A percentile compares a stretch with the other conserved stretches of the same genome.
phyloP scores from a whole-genome alignment of 1,140 invertebrate genomes.

The Ips typographus region DNA sequence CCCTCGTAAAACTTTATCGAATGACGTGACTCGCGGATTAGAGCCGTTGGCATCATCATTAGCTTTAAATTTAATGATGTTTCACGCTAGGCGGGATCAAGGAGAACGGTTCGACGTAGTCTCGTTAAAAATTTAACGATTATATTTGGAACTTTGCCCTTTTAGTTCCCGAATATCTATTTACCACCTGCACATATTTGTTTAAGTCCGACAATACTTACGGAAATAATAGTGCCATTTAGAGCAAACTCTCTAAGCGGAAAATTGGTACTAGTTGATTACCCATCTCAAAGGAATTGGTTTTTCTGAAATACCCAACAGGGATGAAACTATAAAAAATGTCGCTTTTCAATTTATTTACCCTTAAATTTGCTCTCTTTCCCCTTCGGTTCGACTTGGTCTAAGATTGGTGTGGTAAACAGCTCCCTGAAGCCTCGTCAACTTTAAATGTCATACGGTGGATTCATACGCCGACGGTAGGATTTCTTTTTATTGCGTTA shows the following conservation, averaged over 20 bases:
- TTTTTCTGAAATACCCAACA: slow-evolving; percentile 26
- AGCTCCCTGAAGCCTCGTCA: slow-evolving; percentile 48
- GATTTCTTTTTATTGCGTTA: not conserved
- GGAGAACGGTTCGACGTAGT: slow-evolving; percentile 42
- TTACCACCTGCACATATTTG: not conserved
- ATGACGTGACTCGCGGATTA: slow-evolving; percentile 31
- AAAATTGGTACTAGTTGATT: not conserved
- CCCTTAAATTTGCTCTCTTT: slow-evolving; percentile 46
- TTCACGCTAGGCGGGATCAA: slow-evolving; percentile 48
- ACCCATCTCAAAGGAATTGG: slow-evolving; percentile 1
- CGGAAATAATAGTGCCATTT: not conserved
- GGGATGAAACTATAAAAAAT: slow-evolving; percentile 40
- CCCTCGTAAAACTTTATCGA: slow-evolving; percentile 31
- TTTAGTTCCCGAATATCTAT: not conserved
- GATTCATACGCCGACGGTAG: slow-evolving; percentile 30
- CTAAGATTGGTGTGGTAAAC: slow-evolving; percentile 50
- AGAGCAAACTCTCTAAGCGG: not conserved
- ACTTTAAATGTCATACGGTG: slow-evolving; percentile 50
- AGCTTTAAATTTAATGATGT: slow-evolving; percentile 51
- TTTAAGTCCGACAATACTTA: not conserved
- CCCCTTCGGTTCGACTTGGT: slow-evolving; percentile 36
- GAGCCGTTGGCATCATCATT: slow-evolving; percentile 42
- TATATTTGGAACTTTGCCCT: slow-evolving; percentile 33
- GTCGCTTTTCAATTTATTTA: slow-evolving; percentile 50
- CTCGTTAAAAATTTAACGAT: slow-evolving; percentile 46